Base-by-base conservation (phyloP, 2,113 vertebrate species). In the Austrofundulus limnaeus region DNA sequence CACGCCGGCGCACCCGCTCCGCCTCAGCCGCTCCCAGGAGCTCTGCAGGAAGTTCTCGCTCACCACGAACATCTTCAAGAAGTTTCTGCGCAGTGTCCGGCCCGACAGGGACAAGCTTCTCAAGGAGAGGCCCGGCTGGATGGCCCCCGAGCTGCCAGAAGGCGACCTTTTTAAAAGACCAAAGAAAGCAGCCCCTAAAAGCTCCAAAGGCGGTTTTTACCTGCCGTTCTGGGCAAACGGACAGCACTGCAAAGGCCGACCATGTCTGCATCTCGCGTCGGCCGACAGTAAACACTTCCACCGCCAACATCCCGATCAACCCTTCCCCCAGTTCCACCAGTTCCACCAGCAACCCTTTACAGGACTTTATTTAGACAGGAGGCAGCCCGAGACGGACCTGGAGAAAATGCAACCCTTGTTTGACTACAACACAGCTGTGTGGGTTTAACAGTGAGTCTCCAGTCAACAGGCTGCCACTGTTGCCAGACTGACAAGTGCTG, bases 31-130 rank as follows among this genome's bases (percentile, higher is more conserved):
- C 2, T 94, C 95, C 14, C 92, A 95, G 70, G 96, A 98, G 80
- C 91, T 96, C 85, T 94, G 92, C 88, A 93, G 83, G 70, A 96
- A 93, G 84, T 94, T 98, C 69, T 94, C 96, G 0, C 91, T 98
- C 49, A 98, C 97, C 0, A 93, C 96, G 38, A 97, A 96, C 85
- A 95, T 98, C 85, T 98, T 98, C 80, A 95, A 95, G 87, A 98
- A 96, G 88, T 94, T 98, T 88, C 80, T 98, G 78, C 93, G 96
- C 39, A 94, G 95, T 0, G 96, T 98, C 0, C 89, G 97, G 56
- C 96, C 97, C 0, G 97, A 98, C 82, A 87, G 94, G 3, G 96
- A 98, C 87, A 90, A 95, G 81, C 90, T 97, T 20, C 93, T 97
- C 2, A 97, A 96, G 85, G 95, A 98, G 87, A 94, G 96, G 14